Conservation (phyloP, 2,888 invertebrate genomes). For the Eupithecia subumbrata region DNA sequence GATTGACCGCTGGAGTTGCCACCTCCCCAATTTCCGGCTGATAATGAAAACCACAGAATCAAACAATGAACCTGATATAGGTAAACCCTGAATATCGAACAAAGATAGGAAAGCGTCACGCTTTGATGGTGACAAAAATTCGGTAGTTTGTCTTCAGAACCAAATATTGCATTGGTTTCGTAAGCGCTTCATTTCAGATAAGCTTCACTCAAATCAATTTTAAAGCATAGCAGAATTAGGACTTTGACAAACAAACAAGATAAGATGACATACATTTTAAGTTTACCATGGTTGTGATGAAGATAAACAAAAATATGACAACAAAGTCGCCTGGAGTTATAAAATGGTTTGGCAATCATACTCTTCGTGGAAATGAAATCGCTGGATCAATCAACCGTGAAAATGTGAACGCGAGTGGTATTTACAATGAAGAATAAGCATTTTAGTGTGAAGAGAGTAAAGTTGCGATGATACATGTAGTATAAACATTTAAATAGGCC, state of each 20-base stretch:
- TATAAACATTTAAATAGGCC: background rate
- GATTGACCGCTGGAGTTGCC: conserved; percentile 75
- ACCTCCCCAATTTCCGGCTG: conserved; percentile 81
- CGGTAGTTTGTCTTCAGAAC: background rate
- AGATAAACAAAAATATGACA: conserved; percentile 4
- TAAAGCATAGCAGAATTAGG: background rate
- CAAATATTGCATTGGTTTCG: background rate
- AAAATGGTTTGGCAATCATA: background rate
- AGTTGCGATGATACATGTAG: background rate
- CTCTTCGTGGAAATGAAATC: background rate
- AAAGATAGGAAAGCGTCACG: background rate
- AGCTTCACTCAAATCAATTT: background rate
- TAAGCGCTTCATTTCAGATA: background rate
- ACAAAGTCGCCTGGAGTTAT: background rate
- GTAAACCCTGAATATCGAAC: conserved; percentile 18
- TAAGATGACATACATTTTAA: conserved; percentile 17
- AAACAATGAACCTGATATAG: conserved; percentile 31
- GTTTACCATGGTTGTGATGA: conserved; percentile 8
- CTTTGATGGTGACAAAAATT: background rate
- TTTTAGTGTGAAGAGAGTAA: background rate
- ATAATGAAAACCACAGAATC: conserved; percentile 51
- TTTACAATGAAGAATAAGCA: background rate
- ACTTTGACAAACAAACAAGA: conserved; percentile 13
- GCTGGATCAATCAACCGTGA: background rate
- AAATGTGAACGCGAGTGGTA: background rate